Conservation (phyloP, 1,140 invertebrate genomes). For the Nebria ingens region DNA sequence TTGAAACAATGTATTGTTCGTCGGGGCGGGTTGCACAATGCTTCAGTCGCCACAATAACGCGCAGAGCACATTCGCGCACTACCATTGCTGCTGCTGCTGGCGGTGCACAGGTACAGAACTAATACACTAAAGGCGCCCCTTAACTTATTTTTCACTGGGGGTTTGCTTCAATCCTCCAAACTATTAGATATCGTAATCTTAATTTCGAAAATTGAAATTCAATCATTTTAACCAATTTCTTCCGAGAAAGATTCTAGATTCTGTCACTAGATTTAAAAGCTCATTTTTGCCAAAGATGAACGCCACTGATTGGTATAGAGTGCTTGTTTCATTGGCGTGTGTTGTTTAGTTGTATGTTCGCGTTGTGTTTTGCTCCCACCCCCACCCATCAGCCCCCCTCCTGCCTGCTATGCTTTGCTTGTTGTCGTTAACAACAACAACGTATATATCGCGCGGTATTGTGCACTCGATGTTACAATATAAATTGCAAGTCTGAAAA, state of each 20-base stretch:
- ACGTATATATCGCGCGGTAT: conserved; percentile 1
- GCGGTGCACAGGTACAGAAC: background rate
- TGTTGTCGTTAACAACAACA: conserved; percentile 4
- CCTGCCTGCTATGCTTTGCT: background rate
- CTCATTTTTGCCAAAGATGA: no score
- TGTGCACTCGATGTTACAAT: conserved; percentile 6
- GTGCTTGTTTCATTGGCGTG: background rate
- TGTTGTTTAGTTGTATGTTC: background rate
- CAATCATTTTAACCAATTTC: no score
- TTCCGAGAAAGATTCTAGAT: no score
- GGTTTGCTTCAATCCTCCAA: no score
- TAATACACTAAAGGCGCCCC: no score
- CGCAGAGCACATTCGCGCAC: no score
- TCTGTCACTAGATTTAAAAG: no score
- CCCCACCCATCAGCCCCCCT: background rate
- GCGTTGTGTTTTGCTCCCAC: background rate
- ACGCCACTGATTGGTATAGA: background rate
- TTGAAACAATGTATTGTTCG: background rate
- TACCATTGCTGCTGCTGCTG: no score
- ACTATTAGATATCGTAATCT: no score
- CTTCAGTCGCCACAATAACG: background rate
- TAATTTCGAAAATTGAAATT: no score
- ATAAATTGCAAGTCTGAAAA: conserved; percentile 9
- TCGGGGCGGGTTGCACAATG: background rate
- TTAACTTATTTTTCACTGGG: no score